phyloP scores from a whole-genome alignment of 1,140 invertebrate species.

The Panagrolaimus sp. region DNA sequence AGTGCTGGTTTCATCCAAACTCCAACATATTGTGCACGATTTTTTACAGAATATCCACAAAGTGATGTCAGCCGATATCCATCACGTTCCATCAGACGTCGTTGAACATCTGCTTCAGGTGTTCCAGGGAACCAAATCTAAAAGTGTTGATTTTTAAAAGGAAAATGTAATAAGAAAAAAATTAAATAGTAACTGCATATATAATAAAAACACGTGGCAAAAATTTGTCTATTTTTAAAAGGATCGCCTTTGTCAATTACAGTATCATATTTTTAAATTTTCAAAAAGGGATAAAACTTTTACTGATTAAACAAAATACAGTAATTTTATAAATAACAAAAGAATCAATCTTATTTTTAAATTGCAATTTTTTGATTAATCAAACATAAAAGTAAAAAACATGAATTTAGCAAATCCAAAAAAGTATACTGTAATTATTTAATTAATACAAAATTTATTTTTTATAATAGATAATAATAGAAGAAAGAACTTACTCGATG shows the following conservation, averaged over 20 bases:
- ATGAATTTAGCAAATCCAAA: too few species aligned
- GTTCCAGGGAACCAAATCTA: constrained; percentile 58
- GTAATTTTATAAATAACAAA: too few species aligned
- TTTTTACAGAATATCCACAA: constrained; percentile 51
- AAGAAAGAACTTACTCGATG: constrained; percentile 35
- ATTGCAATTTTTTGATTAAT: too few species aligned
- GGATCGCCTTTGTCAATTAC: too few species aligned
- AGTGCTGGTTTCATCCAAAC: constrained; percentile 52
- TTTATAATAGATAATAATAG: background rate
- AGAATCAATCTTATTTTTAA: too few species aligned
- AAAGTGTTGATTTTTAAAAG: constrained; percentile 4
- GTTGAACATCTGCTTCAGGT: constrained; percentile 49
- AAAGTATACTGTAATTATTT: background rate
- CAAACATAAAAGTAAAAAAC: too few species aligned
- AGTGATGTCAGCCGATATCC: constrained; percentile 49
- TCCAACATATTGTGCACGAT: constrained; percentile 50
- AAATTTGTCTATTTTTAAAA: too few species aligned
- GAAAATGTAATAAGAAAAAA: too few species aligned
- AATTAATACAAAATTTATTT: background rate
- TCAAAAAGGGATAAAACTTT: background rate
- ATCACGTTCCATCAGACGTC: constrained; percentile 48
- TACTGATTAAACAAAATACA: too few species aligned
- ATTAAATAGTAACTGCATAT: too few species aligned
- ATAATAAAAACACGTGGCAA: too few species aligned
- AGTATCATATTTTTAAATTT: too few species aligned